A percentile compares a stretch with the other conserved stretches of the same genome.
Evolutionary conservation across 2,113 vertebrate species (phyloP).

Genomic region (Stomatorhinus ivindoensis): DNA sequence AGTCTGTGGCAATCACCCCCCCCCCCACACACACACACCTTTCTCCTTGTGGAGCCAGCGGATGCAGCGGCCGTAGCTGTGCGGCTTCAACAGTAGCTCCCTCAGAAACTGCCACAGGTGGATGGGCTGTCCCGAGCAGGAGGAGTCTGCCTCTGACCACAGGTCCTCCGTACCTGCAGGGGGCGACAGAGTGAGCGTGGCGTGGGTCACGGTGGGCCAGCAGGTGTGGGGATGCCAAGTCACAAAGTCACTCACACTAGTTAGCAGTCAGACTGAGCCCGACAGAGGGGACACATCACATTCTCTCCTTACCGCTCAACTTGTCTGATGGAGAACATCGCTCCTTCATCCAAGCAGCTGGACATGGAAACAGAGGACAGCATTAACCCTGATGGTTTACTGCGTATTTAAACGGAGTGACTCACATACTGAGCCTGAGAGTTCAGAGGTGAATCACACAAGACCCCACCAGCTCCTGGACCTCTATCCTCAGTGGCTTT

Average conservation of each 20-base stretch:
- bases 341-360: conserved; percentile 85
- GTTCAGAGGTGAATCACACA: not conserved
- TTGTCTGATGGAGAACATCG: conserved; percentile 53
- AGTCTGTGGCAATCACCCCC: too few relatives aligned
- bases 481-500: not conserved
- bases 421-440: not conserved
- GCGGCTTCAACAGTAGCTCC: conserved; percentile 82
- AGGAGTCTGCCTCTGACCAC: conserved; percentile 73
- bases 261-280: not conserved
- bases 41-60: conserved; percentile 94
- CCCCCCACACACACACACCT: conserved; percentile 49
- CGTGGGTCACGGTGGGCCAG: not conserved
- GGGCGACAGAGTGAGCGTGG: not conserved
- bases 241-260: not conserved
- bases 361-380: conserved; percentile 21
- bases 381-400: not conserved
- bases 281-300: not conserved
- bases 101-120: conserved; percentile 92
- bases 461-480: not conserved
- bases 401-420: not conserved
- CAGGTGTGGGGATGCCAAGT: not conserved
- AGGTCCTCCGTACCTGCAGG: conserved; percentile 47
- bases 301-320: conserved; percentile 58
- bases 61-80: conserved; percentile 81
- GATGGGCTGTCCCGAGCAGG: conserved; percentile 78